Evolutionary conservation across 1,140 invertebrate genomes (phyloP), one percentile per base, ranked within the genome.

Genomic region (Aphelenchoides fujianensis): DNA sequence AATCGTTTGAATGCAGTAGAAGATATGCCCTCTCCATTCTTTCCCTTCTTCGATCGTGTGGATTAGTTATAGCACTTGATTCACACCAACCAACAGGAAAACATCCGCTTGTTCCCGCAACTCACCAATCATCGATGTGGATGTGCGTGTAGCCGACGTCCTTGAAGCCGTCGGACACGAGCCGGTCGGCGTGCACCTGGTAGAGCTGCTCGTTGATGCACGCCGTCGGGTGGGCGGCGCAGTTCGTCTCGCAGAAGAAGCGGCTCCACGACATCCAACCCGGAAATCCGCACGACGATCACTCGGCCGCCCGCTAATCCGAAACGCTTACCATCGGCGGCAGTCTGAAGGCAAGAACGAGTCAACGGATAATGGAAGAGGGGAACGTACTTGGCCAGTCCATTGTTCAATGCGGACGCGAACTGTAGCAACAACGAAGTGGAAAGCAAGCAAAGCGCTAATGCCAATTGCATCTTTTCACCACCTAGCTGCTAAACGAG

Each of bases 241-340:
- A 97, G 85, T 96, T 92, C 1, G 91, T 94, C 82, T 95, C 93
- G 83, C 93, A 96, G 66, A 92, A 88, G 85, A 94, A 96, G 72
- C 92, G 86, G 79, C 94, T 91, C 94, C 94, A 96, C 30, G 92
- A 91, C 71, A 95, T 88, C 93, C 93, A 96, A n/a, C 91, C 91
- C 90, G 91, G 91, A 0, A 92, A n/a, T n/a, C n/a, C n/a, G n/a
- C n/a, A n/a, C n/a, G 92, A 27, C 92, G 92, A 69, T 55, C 31
- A n/a, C n/a, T n/a, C n/a, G n/a, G n/a, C n/a, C n/a, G n/a, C n/a
- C n/a, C n/a, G n/a, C n/a, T n/a, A n/a, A n/a, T n/a, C n/a, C n/a
- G n/a, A n/a, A n/a, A n/a, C n/a, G 23, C 23, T 48, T n/a, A 27
- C 57, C 63, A 66, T 66, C n/a, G 63, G 63, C 2, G 63, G 63